Evolutionary conservation across 2,797 vertebrate genomes (phyloP), one percentile per base, ranked within the genome.

Genomic region (Argyrosomus regius): DNA sequence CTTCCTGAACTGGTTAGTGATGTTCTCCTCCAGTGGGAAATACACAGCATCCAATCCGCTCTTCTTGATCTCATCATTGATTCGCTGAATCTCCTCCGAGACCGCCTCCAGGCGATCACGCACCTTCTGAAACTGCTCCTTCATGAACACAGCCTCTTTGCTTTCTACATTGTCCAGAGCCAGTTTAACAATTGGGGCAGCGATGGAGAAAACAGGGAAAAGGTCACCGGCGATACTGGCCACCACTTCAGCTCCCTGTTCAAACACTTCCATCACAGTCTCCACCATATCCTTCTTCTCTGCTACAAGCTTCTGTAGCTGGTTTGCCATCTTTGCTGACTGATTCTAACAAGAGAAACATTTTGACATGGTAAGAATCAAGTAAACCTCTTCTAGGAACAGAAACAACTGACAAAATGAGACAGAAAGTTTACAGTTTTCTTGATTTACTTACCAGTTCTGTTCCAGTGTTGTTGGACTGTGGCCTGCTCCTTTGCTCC

Each of bases 1-100:
- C 78, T 96, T 96, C 77, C 95, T 90, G 83, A 96, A 96, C 81
- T 96, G 95, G 88, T 95, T 96, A 1, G 87, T 95, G 79, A 96
- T 88, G 87, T 96, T 96, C 81, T 96, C 96, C 77, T 96, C 95
- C 48, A 95, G 86, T 0, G 94, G 88, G 88, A 96, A 96, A 65
- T 95, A 96, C 8, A 87, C 50, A 0, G 90, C 72, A 1, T 96
- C 94, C 45, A 91, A 46, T 0, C 89, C 91, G 9, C 93, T 96
- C 80, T 92, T 96, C 87, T 95, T 95, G 74, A 96, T 94, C 89
- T 96, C 94, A 0, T 95, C 89, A 1, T 94, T 95, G 84, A 96
- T 95, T 41, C 66, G 85, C 79, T 93, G 89, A 16, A 95, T 67
- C 83, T 96, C 94, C 85, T 96, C 95, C 0, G 95, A 95, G 24